Evolutionary conservation across 2,888 invertebrate genomes (phyloP), one percentile per base, ranked within the genome.

Genomic region (Parnassius orleans): DNA sequence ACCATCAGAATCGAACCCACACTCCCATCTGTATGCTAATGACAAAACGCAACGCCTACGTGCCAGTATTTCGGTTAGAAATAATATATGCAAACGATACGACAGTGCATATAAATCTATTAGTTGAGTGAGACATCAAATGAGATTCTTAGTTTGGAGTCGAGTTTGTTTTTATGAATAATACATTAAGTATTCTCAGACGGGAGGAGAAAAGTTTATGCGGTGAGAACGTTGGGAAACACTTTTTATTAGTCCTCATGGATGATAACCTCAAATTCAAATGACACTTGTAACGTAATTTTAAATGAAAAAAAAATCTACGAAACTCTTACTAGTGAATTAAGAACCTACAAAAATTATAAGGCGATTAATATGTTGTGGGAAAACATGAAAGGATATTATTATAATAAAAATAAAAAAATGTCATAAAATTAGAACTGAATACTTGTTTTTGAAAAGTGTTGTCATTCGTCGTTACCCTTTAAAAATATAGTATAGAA

Each of bases 1-100:
- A 72, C 68, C 70, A 64, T 60, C 57, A 68, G 72, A 73, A 69
- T 73, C 71, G 72, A 74, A 71, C 74, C 73, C 70, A 68, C 69
- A 68, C 70, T 66, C 67, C 73, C 71, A 76, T 75, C 72, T 72
- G 74, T 75, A 78, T 79, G 76, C 66, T 76, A 77, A 78, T 77
- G 63, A 65, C 42, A 51, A 47, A 62, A 66, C 54, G 66, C 61
- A 63, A 70, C 75, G 73, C 73, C 74, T 69, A 74, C 73, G 64
- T 63, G 60, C 51, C 43, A 59, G 63, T 64, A 65, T 69, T 70
- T 67, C 60, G 63, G 64, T 66, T 65, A 72, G 69, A 72, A 73
- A 74, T 74, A 58, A 74, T 74, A 58, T 74, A 77, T 75, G 73
- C 75, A 74, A 77, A 78, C 71, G 72, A 69, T 65, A 63, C 65